Evolutionary conservation across 1,140 invertebrate species (phyloP), one percentile per base, ranked within the genome.

Genomic region (Drosophila elegans): DNA sequence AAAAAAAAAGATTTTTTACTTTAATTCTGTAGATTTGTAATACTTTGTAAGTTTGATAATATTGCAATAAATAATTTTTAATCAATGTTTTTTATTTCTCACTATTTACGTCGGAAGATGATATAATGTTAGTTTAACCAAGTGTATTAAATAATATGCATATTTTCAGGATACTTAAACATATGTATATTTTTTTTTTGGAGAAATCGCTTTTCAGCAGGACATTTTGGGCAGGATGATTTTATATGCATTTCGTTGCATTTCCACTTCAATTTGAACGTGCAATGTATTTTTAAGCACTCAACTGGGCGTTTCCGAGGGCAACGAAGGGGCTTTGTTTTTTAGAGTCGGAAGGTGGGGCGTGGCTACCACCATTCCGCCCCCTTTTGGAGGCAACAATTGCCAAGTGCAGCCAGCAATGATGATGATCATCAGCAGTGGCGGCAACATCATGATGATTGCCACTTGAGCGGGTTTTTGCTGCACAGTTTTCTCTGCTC

Each of bases 231-330:
- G 12, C 42, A 59, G 39, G 39, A 27, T 36, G 73, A 78, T 79
- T 81, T 86, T 77, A 39, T 78, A 63, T 75, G 83, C 71, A 82
- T 88, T 79, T 76, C 66, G 71, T 69, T 78, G 83, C 74, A 79
- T 83, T 88, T 75, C 74, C 83, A 86, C 82, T 86, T 79, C 75
- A 86, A 86, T 88, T 83, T 83, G 79, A 86, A 83, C 83, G 83
- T 88, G 84, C 79, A 83, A 89, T 89, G 80, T 88, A 83, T 88
- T 88, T 88, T 83, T 83, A 80, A 88, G 83, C 84, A 74, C 67
- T 77, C 56, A 46, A 42, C 45, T 25, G 56, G 38, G 52, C 38
- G 38, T 12, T 7, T 4, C 36, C n/a, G 7, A 25, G 36, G 3
- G 4, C 12, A 21, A 11, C 34, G 9, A n/a, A 5, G 36, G 11